Evolutionary conservation across 2,888 invertebrate species (phyloP).

Genomic region (Liopterus haemorrhoidalis): DNA sequence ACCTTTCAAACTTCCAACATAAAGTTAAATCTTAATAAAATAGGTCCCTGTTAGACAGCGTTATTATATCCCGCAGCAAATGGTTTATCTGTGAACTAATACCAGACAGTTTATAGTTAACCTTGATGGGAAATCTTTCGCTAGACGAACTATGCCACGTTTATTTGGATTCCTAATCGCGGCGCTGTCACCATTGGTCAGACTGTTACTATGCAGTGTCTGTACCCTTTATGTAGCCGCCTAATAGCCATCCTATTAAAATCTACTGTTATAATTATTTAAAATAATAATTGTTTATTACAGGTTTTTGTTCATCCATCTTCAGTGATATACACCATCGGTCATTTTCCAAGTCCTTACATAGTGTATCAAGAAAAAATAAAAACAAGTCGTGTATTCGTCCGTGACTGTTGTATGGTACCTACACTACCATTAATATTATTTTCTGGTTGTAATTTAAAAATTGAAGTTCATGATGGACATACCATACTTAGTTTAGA

Average conservation of each 20-base stretch:
- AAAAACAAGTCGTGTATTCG: conserved; percentile 71
- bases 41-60: no score
- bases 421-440: conserved; percentile 67
- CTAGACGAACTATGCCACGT: no score
- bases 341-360: conserved; percentile 66
- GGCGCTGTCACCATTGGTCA: no score
- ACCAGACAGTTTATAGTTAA: no score
- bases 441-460: conserved; percentile 66
- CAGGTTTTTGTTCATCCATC: conserved; percentile 64
- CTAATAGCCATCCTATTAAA: conserved; percentile 1
- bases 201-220: no score
- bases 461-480: conserved; percentile 67
- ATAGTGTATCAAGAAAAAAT: conserved; percentile 79
- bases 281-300: conserved; percentile 17
- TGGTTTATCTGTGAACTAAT: no score
- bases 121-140: no score
- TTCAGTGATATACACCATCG: conserved; percentile 63
- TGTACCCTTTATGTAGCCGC: conserved; percentile 5
- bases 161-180: no score
- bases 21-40: no score
- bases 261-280: conserved; percentile 10
- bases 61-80: no score
- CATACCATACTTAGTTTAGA: conserved; percentile 68
- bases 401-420: conserved; percentile 75
- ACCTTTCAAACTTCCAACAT: no score